These are phyloP conservation scores for Callitettix versicolor DNA, from an alignment of 1,140 invertebrate species.

Conservation along the genomic window DNA sequence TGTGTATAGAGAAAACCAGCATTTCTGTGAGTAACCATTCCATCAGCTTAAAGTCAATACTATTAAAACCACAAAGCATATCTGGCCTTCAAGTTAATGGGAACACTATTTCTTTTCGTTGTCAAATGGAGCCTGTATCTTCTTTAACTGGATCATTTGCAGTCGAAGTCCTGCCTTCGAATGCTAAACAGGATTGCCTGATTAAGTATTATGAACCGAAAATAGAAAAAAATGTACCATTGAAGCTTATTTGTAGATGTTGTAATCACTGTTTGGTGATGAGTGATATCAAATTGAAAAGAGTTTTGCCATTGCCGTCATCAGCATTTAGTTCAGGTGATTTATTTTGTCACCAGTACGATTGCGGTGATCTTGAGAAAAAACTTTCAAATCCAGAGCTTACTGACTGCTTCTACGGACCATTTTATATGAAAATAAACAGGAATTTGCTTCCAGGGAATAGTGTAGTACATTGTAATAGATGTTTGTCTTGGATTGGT, in stretches of 20 bases:
- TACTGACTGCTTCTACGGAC: slow-evolving; percentile 9
- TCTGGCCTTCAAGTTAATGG: too few relatives aligned
- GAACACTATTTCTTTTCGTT: background rate
- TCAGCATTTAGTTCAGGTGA: slow-evolving; percentile 3
- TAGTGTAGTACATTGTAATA: slow-evolving; percentile 1
- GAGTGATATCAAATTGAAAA: background rate
- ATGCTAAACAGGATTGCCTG: background rate
- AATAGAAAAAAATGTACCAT: background rate
- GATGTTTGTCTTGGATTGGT: slow-evolving; percentile 7
- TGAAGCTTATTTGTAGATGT: background rate
- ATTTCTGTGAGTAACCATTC: too few relatives aligned
- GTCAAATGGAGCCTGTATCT: background rate
- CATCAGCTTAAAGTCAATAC: too few relatives aligned
- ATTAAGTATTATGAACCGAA: background rate
- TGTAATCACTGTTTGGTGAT: slow-evolving; percentile 5
- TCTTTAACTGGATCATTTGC: background rate
- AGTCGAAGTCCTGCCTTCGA: background rate
- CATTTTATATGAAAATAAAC: slow-evolving; percentile 11
- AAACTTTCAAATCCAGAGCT: background rate
- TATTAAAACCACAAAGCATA: too few relatives aligned
- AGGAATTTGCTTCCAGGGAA: background rate
- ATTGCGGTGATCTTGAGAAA: background rate
- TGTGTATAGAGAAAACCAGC: too few relatives aligned
- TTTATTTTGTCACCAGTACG: slow-evolving; percentile 12
- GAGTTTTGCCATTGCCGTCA: slow-evolving; percentile 14